Conservation (phyloP, 2,113 vertebrate genomes). For the Morone saxatilis region DNA sequence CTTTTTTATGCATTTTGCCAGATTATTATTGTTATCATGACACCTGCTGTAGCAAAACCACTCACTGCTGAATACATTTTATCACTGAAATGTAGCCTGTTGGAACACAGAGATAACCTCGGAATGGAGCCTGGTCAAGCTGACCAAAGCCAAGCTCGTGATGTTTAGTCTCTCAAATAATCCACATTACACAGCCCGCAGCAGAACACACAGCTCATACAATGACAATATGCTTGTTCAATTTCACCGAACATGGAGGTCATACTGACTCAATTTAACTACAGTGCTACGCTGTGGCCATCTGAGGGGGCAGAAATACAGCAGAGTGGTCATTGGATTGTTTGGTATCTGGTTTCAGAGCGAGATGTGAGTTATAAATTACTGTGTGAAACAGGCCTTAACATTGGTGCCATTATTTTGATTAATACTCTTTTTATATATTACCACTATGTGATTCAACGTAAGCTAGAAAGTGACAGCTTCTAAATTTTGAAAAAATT, state of each 20-base stretch:
- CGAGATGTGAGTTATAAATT: constrained; percentile 42
- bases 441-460: constrained; percentile 3
- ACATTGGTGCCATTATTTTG: constrained; percentile 35
- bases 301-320: constrained; percentile 35
- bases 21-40: constrained; percentile 10
- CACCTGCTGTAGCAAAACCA: not conserved
- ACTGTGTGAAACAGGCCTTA: constrained; percentile 44
- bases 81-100: not conserved
- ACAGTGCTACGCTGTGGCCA: constrained; percentile 18
- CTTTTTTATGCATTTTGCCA: constrained; percentile 14
- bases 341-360: constrained; percentile 38
- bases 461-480: not conserved
- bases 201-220: constrained; percentile 30
- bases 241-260: constrained; percentile 60
- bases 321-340: constrained; percentile 46
- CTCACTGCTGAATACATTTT: no score
- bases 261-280: constrained; percentile 47
- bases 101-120: constrained; percentile 5
- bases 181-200: constrained; percentile 27
- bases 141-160: constrained; percentile 22
- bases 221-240: constrained; percentile 56
- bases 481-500: not conserved
- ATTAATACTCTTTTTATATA: constrained; percentile 46
- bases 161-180: constrained; percentile 49
- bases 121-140: constrained; percentile 23